These are phyloP conservation scores for Saturnia japonica DNA, from an alignment of 2,888 invertebrate genomes.

Conservation along the genomic window DNA sequence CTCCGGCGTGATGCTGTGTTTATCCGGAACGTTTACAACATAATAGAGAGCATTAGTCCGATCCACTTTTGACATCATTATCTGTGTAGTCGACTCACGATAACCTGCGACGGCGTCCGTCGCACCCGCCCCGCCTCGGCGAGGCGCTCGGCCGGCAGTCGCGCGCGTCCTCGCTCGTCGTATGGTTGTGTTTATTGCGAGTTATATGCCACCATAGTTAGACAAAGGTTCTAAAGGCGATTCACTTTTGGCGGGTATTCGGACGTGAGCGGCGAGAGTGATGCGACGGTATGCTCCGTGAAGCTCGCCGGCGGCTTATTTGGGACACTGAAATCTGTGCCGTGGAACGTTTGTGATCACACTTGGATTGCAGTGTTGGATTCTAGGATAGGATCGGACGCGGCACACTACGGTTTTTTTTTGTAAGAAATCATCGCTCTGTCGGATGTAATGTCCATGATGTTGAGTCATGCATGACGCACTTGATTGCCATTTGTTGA, in stretches of 20 bases:
- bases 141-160: slow-evolving; percentile 70
- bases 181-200: slow-evolving; percentile 51
- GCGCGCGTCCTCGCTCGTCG: slow-evolving; percentile 65
- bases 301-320: slow-evolving; percentile 54
- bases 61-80: slow-evolving; percentile 82
- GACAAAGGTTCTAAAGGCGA: slow-evolving; percentile 49
- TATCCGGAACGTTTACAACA: slow-evolving; percentile 73
- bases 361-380: slow-evolving; percentile 82
- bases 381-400: slow-evolving; percentile 62
- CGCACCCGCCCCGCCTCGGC: slow-evolving; percentile 67
- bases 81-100: slow-evolving; percentile 77
- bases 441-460: slow-evolving; percentile 75
- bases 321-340: slow-evolving; percentile 68
- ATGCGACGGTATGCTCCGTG: slow-evolving; percentile 73
- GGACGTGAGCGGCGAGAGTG: slow-evolving; percentile 60
- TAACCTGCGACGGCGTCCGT: slow-evolving; percentile 75
- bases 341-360: slow-evolving; percentile 59
- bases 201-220: slow-evolving; percentile 37
- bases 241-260: slow-evolving; percentile 78
- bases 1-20: slow-evolving; percentile 39
- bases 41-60: slow-evolving; percentile 79
- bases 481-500: slow-evolving; percentile 63
- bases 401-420: slow-evolving; percentile 50
- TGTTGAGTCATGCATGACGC: slow-evolving; percentile 80
- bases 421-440: slow-evolving; percentile 70